These are phyloP conservation scores for Siphamia tubifer DNA, from an alignment of 2,113 vertebrate genomes.

Conservation along the genomic window DNA sequence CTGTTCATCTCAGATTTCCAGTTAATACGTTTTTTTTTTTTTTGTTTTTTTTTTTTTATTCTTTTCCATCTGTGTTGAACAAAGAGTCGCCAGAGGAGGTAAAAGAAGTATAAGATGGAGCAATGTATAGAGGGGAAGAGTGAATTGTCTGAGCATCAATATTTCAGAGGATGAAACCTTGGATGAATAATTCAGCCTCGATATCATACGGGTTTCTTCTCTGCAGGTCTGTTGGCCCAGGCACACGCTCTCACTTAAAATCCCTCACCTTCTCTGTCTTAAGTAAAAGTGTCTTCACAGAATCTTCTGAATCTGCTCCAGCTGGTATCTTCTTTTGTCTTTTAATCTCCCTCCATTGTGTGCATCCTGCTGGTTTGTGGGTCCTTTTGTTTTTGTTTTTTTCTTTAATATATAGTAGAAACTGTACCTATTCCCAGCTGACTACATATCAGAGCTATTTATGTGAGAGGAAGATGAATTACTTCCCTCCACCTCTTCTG, in stretches of 20 bases:
- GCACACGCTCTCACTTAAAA: not conserved
- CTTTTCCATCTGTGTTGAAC: not conserved
- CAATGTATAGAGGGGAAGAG: slow-evolving; percentile 6
- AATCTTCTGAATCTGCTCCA: slow-evolving; percentile 35
- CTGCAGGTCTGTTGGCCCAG: slow-evolving; percentile 27
- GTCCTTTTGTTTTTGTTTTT: not conserved
- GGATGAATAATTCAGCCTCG: slow-evolving; percentile 68
- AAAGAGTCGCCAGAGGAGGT: not conserved
- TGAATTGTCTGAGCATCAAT: slow-evolving; percentile 57
- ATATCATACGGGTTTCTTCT: slow-evolving; percentile 42
- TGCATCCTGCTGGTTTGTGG: not conserved
- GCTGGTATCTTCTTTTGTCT: slow-evolving; percentile 15
- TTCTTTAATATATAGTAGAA: slow-evolving; percentile 1
- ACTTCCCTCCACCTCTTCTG: slow-evolving; percentile 3
- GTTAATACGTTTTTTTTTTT: not conserved
- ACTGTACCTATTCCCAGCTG: slow-evolving; percentile 27
- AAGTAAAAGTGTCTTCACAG: slow-evolving; percentile 25
- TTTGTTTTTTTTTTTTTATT: too few relatives aligned
- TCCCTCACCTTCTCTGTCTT: slow-evolving; percentile 2
- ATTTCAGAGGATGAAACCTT: slow-evolving; percentile 60
- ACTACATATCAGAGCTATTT: slow-evolving; percentile 53
- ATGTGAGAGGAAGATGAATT: slow-evolving; percentile 64
- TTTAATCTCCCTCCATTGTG: slow-evolving; percentile 2
- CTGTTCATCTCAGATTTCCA: not conserved
- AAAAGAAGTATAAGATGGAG: not conserved